These are phyloP conservation scores for Cynodonichthys magdalenae DNA, from an alignment of 2,797 vertebrate genomes.

Conservation along the genomic window DNA sequence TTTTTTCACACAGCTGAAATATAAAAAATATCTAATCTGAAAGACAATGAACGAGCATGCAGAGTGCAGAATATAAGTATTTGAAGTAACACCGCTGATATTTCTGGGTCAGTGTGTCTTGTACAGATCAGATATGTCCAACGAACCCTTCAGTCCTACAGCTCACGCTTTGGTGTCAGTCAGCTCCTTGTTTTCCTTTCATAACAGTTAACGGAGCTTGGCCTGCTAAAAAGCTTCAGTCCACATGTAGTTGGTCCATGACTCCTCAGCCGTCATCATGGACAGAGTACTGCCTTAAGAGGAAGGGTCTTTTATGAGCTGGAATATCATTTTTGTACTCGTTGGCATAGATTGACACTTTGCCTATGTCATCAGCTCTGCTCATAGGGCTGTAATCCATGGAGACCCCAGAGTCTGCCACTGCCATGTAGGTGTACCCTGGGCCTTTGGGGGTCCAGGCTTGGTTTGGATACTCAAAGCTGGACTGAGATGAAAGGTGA, in stretches of 20 bases:
- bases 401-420: constrained; percentile 87
- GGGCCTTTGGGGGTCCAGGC: constrained; percentile 72
- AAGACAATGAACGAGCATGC: constrained; percentile 11
- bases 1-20: constrained; percentile 1
- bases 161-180: constrained; percentile 29
- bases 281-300: constrained; percentile 54
- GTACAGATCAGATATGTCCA: constrained; percentile 34
- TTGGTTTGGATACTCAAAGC: constrained; percentile 78
- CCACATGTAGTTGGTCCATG: constrained; percentile 2
- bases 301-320: constrained; percentile 43
- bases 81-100: constrained; percentile 18
- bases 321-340: constrained; percentile 82
- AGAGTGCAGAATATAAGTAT: constrained; percentile 29
- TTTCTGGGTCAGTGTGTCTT: constrained; percentile 8
- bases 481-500: constrained; percentile 78
- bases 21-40: constrained; percentile 19
- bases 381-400: constrained; percentile 86
- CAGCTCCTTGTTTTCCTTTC: constrained; percentile 5
- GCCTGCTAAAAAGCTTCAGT: constrained; percentile 3
- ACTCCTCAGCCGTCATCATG: constrained; percentile 58
- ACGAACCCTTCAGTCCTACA: constrained; percentile 32
- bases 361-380: constrained; percentile 65
- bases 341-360: constrained; percentile 73
- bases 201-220: constrained; percentile 30
- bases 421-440: constrained; percentile 85